A percentile compares a stretch with the other conserved stretches of the same genome.
phyloP scores from a whole-genome alignment of 2,888 invertebrate genomes.

The Latheticus oryzae region DNA sequence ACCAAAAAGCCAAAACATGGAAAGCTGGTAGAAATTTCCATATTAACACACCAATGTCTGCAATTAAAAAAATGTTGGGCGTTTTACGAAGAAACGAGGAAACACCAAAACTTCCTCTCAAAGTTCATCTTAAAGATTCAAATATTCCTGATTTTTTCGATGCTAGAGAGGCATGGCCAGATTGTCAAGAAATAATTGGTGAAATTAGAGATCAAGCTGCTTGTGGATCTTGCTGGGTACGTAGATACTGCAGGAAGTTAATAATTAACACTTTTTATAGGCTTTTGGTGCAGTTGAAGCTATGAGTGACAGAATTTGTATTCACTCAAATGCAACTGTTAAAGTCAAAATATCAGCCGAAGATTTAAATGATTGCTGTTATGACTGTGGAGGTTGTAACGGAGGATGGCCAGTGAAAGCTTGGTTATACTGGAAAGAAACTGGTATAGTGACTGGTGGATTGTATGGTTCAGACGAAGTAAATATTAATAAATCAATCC shows the following conservation, averaged over 20 bases:
- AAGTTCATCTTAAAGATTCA: conserved; percentile 2
- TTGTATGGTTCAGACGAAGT: conserved; percentile 70
- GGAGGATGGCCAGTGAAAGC: conserved; percentile 84
- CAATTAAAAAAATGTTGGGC: conserved; percentile 76
- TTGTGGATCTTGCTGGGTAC: conserved; percentile 90
- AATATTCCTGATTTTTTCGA: conserved; percentile 80
- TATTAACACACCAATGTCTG: conserved; percentile 68
- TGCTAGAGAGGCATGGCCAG: conserved; percentile 80
- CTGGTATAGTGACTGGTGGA: conserved; percentile 89
- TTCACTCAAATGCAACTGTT: conserved; percentile 75
- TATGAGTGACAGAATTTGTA: conserved; percentile 87
- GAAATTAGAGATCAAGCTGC: conserved; percentile 86
- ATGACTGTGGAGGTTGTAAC: conserved; percentile 82
- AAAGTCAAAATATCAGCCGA: conserved; percentile 83
- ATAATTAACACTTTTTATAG: conserved; percentile 62
- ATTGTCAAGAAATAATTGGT: conserved; percentile 83
- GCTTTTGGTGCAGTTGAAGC: conserved; percentile 90
- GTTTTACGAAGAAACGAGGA: conserved; percentile 56
- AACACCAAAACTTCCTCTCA: conserved; percentile 3
- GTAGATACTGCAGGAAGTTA: no score
- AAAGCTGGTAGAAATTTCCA: conserved; percentile 84
- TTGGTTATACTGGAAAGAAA: conserved; percentile 84
- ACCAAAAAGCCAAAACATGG: conserved; percentile 77
- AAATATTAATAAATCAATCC: conserved; percentile 1
- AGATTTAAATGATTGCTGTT: conserved; percentile 83